These are phyloP conservation scores for Hemicordylus capensis DNA, from an alignment of 2,113 vertebrate species.

Conservation along the genomic window DNA sequence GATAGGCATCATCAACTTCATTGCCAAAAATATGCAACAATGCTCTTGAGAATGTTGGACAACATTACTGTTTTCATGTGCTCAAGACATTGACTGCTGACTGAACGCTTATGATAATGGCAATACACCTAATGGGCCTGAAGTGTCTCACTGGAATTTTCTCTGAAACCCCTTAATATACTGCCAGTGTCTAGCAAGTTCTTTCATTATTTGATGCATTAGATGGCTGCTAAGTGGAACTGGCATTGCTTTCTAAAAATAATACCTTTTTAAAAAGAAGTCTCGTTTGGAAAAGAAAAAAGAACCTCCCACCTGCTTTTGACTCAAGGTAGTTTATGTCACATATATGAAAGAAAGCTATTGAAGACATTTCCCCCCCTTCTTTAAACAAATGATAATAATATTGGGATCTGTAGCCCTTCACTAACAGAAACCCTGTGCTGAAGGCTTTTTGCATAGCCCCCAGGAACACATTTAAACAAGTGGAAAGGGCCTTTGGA, in stretches of 20 bases:
- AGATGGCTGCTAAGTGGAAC: constrained; percentile 43
- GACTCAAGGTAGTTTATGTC: constrained; percentile 41
- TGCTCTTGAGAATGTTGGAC: constrained; percentile 45
- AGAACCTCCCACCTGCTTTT: constrained; percentile 20
- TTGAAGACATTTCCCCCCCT: not conserved
- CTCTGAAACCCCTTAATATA: constrained; percentile 52
- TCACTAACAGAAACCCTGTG: no score
- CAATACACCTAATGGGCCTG: constrained; percentile 21
- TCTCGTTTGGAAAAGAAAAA: constrained; percentile 46
- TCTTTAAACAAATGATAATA: no score
- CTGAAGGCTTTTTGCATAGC: no score
- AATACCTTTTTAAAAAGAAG: constrained; percentile 56
- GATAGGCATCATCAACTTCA: constrained; percentile 17
- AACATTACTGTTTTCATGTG: constrained; percentile 55
- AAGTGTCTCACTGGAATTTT: constrained; percentile 25
- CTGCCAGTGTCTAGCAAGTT: constrained; percentile 32
- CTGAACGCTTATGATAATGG: constrained; percentile 29
- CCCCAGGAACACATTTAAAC: no score
- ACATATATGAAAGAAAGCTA: constrained; percentile 26
- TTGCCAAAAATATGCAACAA: constrained; percentile 26
- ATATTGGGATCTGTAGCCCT: no score
- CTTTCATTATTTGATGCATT: constrained; percentile 51
- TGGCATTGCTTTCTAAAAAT: constrained; percentile 55
- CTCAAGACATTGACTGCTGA: constrained; percentile 40
- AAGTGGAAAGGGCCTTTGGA: no score